Evolutionary conservation across 35 echinoderm and acorn worm species (phyloP), one percentile per base, ranked within the genome.

Genomic region (Diadema setosum): DNA sequence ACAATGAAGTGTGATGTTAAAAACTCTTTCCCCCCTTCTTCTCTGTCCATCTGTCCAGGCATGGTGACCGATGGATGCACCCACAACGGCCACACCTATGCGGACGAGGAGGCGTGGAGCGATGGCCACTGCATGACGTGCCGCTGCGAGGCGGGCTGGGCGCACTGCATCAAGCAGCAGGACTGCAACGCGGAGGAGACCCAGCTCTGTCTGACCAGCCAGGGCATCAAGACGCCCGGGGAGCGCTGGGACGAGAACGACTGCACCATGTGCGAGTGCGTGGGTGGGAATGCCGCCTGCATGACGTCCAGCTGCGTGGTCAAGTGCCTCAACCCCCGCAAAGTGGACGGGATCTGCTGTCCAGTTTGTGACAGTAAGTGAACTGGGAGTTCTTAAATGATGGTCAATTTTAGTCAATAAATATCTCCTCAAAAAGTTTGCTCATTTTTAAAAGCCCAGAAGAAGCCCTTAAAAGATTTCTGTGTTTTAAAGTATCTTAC

Each of bases 281-380:
- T 65, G 20, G 45, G 89, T 44, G 96, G 96, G 24, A 59, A 88
- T n/a, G 40, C 85, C 18, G 65, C 76, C 17, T 98, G 96, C 59
- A 91, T 81, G 12, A 84, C 84, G 5, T 58, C 92, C 27, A 94
- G 92, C 81, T 98, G 96, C 29, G 85, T 81, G 42, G 75, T 89
- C 11, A 81, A 84, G 2, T 98, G 96, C 50, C 55, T 87, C 30
- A 84, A 94, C 18, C 88, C 95, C 3, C 75, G 81, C 5, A 91
- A 44, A 12, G 73, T 98, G 23, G 65, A 80, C 18, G 96, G 96
- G 11, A 87, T 87, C 9, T 98, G 96, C 46, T 98, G 96, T 89
- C 96, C 96, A 15, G 92, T 94, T 2, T 98, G 96, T 86, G 96
- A 98, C 45, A 93, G 96, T 98, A 91, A 82, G 87, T 55, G 20